Conservation (phyloP, 2,113 vertebrate genomes). For the Centropristis striata region DNA sequence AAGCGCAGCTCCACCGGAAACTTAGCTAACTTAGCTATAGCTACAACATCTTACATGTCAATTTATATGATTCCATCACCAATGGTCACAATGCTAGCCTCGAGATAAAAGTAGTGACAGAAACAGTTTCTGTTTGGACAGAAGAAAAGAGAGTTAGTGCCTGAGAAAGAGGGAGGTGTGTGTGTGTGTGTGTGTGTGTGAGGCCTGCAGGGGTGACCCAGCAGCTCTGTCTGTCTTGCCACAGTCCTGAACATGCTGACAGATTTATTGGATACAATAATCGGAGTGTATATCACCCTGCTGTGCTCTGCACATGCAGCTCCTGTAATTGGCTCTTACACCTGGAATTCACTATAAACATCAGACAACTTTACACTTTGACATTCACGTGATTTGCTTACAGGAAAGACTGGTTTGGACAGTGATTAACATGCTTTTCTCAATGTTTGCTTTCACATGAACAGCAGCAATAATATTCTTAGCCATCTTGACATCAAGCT, state of each 20-base stretch:
- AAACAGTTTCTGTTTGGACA: constrained; percentile 9
- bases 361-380: constrained; percentile 27
- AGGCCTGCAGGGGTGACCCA: constrained; percentile 35
- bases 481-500: not conserved
- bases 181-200: not conserved
- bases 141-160: constrained; percentile 29
- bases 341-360: constrained; percentile 57
- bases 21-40: too few species aligned
- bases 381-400: constrained; percentile 15
- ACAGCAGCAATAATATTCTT: not conserved
- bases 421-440: not conserved
- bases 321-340: constrained; percentile 70
- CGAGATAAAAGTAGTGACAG: constrained; percentile 23
- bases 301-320: constrained; percentile 54
- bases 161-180: constrained; percentile 22
- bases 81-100: too few species aligned
- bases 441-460: not conserved
- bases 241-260: constrained; percentile 57
- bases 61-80: too few species aligned
- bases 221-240: constrained; percentile 38
- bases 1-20: too few species aligned
- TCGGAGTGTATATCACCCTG: constrained; percentile 68
- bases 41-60: too few species aligned
- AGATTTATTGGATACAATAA: constrained; percentile 79
- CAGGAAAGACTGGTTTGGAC: not conserved